Evolutionary conservation across 1,140 invertebrate species (phyloP).

Genomic region (Atta cephalotes): DNA sequence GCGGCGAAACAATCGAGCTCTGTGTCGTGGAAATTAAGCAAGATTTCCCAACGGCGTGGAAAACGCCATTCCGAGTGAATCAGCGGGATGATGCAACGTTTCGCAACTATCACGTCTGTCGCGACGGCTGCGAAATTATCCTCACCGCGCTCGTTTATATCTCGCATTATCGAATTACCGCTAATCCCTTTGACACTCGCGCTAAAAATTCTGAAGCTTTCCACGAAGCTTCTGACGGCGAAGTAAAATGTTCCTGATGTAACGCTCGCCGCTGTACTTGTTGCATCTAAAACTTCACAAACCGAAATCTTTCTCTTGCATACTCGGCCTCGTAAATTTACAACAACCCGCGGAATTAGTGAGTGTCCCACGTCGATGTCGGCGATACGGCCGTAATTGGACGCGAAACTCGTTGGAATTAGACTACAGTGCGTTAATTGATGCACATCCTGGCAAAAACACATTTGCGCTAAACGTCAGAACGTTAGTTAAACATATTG

Average conservation of each 20-base stretch:
- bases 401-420: slow-evolving; percentile 8
- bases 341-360: slow-evolving; percentile 48
- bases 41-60: slow-evolving; percentile 58
- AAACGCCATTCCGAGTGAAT: slow-evolving; percentile 53
- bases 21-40: slow-evolving; percentile 55
- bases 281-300: slow-evolving; percentile 54
- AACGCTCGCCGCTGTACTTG: slow-evolving; percentile 40
- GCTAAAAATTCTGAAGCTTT: slow-evolving; percentile 33
- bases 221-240: not conserved
- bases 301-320: slow-evolving; percentile 15
- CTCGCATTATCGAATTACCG: slow-evolving; percentile 24
- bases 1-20: slow-evolving; percentile 43
- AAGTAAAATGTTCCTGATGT: slow-evolving; percentile 45
- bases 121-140: slow-evolving; percentile 40
- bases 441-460: slow-evolving; percentile 14
- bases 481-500: not conserved
- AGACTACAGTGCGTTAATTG: slow-evolving; percentile 12
- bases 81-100: slow-evolving; percentile 46
- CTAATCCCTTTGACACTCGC: slow-evolving; percentile 44
- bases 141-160: slow-evolving; percentile 8
- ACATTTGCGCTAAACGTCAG: not conserved
- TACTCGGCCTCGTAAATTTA: slow-evolving; percentile 26
- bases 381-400: slow-evolving; percentile 25
- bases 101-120: slow-evolving; percentile 32
- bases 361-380: slow-evolving; percentile 24